These are phyloP conservation scores for Odontothrips loti DNA, from an alignment of 2,888 invertebrate species.

Conservation along the genomic window DNA sequence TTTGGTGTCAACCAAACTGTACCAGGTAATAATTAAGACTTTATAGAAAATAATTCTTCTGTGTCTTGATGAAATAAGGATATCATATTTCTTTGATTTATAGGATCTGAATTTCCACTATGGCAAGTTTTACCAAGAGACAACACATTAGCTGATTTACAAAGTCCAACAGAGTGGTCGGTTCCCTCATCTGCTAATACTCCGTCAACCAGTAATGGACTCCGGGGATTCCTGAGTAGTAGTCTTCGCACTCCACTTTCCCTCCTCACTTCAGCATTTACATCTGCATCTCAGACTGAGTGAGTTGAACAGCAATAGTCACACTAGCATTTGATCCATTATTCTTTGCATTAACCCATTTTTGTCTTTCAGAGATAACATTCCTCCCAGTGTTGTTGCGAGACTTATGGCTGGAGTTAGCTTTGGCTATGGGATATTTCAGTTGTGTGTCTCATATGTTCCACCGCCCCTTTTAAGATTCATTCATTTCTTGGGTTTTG, in stretches of 20 bases:
- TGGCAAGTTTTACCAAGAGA: slow-evolving; percentile 39
- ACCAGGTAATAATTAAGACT: slow-evolving; percentile 37
- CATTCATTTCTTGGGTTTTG: slow-evolving; percentile 62
- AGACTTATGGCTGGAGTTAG: slow-evolving; percentile 64
- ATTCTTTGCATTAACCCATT: background rate
- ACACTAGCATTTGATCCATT: background rate
- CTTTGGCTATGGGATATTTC: slow-evolving; percentile 67
- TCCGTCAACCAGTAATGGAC: slow-evolving; percentile 5
- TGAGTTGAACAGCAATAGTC: background rate
- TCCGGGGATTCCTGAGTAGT: slow-evolving; percentile 20
- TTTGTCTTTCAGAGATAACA: slow-evolving; percentile 38
- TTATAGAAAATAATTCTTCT: slow-evolving; percentile 29
- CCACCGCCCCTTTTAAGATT: slow-evolving; percentile 59
- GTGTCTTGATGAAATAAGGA: background rate
- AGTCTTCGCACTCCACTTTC: slow-evolving; percentile 4
- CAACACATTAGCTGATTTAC: slow-evolving; percentile 35
- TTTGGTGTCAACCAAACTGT: slow-evolving; percentile 46
- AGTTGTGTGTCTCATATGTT: slow-evolving; percentile 61
- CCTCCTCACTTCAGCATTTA: background rate
- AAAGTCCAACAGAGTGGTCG: slow-evolving; percentile 35
- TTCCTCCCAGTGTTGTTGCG: slow-evolving; percentile 53
- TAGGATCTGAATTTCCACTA: slow-evolving; percentile 40
- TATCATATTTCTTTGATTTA: slow-evolving; percentile 20
- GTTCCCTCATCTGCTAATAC: slow-evolving; percentile 31
- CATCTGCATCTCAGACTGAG: background rate